Evolutionary conservation across 2,888 invertebrate genomes (phyloP).

Genomic region (Philereme transversata): DNA sequence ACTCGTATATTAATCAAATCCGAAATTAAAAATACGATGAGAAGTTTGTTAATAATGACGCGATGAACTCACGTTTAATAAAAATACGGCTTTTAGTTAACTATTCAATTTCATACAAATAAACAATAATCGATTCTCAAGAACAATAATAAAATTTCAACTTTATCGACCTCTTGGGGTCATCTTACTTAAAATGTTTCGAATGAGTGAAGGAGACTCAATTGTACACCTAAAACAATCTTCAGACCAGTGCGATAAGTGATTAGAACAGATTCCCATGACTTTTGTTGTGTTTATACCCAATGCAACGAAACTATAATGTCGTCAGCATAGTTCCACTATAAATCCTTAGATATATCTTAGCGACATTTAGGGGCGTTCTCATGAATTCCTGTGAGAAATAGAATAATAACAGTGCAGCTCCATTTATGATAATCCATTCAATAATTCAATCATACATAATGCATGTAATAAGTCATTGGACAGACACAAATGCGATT

Average conservation of each 20-base stretch:
- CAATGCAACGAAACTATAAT: no score
- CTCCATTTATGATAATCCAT: conserved; percentile 37
- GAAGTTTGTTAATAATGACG: neutral
- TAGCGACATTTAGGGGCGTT: conserved; percentile 37
- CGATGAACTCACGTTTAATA: neutral
- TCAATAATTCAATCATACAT: conserved; percentile 38
- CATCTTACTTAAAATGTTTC: neutral
- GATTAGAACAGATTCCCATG: no score
- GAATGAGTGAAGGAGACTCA: no score
- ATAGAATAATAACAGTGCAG: conserved; percentile 35
- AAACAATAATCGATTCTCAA: neutral
- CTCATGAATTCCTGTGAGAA: conserved; percentile 36
- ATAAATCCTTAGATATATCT: neutral
- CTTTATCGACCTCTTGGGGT: neutral
- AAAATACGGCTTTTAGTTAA: neutral
- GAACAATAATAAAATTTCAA: no score
- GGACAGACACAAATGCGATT: conserved; percentile 25
- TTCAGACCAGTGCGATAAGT: no score
- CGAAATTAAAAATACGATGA: neutral
- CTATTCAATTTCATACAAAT: neutral
- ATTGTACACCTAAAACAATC: no score
- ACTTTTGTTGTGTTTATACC: no score
- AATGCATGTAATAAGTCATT: conserved; percentile 36
- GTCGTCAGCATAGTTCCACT: no score
- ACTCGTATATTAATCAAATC: conserved; percentile 4